Evolutionary conservation across 2,113 vertebrate species (phyloP), one percentile per base, ranked within the genome.

Genomic region (Pogonocichla stellata): DNA sequence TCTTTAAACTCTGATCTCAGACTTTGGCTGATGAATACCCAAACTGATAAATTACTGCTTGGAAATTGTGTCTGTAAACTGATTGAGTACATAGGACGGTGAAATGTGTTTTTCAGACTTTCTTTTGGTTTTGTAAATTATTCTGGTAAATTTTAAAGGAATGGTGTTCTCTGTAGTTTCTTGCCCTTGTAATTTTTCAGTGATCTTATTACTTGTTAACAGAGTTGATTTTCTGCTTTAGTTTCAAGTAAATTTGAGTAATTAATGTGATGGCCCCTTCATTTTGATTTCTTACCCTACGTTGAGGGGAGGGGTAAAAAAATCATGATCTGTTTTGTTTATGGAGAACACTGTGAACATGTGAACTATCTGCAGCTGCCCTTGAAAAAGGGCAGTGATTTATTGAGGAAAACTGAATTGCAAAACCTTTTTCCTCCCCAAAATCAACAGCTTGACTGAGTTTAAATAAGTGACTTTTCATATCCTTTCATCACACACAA

Each of bases 401-500:
- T 99, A 98, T 98, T 98, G 98, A 98, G 96, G 95, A 97, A 98
- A 97, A 98, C 96, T 92, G 98, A 98, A 98, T 98, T 98, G 98
- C 98, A 98, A 98, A 99, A 98, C 97, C 98, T 98, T 98, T 96
- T 97, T 97, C 94, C 97, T 95, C 93, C 90, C 79, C 93, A 97
- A 98, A 99, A 98, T 98, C 98, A 99, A 97, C 98, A 99, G 99
- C 99, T 99, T 98, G 98, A 99, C 98, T 99, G 99, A 99, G 98
- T 98, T 98, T 98, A 99, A 99, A 99, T 99, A 99, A 99, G 98
- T 99, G 99, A 99, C 99, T 99, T 99, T 99, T 99, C 98, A 98
- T 98, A 99, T 98, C 98, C 99, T 99, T 99, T 99, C 99, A 99
- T 91, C 69, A 80, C 95, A 95, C 98, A 99, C 99, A 99, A 99